Percentiles rank a stretch among this genome's conserved stretches.
Evolutionary conservation across 1,140 invertebrate genomes (phyloP).

Genomic region (Cyrtorhinus lividipennis): DNA sequence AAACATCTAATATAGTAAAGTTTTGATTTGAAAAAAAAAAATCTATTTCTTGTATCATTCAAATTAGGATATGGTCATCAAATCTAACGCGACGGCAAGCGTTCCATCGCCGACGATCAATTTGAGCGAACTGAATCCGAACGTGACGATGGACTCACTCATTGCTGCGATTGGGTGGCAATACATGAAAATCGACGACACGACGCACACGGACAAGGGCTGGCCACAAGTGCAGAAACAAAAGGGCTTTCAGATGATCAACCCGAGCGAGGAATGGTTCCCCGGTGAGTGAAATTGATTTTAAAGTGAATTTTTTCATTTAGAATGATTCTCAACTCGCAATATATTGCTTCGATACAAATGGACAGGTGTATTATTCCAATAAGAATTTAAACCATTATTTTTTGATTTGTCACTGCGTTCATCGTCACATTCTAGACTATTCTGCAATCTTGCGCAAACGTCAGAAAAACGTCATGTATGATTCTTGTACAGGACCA

Average conservation of each 20-base stretch:
- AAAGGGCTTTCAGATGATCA: constrained; percentile 66
- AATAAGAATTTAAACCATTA: background rate
- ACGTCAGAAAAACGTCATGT: no score
- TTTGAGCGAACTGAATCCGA: constrained; percentile 46
- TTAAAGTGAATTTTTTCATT: background rate
- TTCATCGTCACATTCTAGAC: no score
- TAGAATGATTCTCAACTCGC: background rate
- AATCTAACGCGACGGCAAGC: constrained; percentile 52
- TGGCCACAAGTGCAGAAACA: constrained; percentile 48
- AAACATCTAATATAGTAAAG: no score
- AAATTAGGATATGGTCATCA: background rate
- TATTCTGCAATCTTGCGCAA: no score
- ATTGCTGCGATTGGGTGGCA: constrained; percentile 63
- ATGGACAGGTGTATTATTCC: no score
- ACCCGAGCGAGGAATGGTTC: constrained; percentile 74
- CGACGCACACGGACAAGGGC: constrained; percentile 50
- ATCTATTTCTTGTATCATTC: no score
- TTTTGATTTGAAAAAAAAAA: no score
- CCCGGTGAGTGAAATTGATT: constrained; percentile 42
- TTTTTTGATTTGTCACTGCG: background rate
- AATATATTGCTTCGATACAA: background rate
- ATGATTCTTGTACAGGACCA: no score
- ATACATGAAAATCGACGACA: constrained; percentile 54
- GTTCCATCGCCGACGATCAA: constrained; percentile 59
- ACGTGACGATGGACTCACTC: constrained; percentile 49